Percentiles rank a stretch among this genome's conserved stretches.
phyloP scores from a whole-genome alignment of 2,113 vertebrate genomes.

The Picathartes gymnocephalus region DNA sequence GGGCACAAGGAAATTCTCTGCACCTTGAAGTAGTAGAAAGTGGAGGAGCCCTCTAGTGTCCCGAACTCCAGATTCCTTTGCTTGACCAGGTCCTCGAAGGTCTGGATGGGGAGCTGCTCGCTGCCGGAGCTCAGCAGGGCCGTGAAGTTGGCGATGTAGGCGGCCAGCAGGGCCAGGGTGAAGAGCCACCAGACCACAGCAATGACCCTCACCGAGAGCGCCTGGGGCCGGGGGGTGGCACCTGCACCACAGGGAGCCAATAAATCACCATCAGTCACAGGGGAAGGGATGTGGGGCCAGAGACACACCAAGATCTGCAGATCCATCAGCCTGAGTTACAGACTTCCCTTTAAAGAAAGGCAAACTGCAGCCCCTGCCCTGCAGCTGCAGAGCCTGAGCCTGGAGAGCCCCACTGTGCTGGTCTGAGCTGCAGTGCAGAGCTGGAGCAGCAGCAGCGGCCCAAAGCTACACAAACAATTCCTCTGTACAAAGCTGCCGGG shows the following conservation, averaged over 20 bases:
- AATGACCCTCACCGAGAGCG: conserved; percentile 77
- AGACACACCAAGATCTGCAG: neutral
- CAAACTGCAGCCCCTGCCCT: neutral
- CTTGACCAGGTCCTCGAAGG: conserved; percentile 85
- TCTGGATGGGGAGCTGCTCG: conserved; percentile 72
- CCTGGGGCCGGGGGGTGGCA: conserved; percentile 81
- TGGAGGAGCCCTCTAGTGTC: conserved; percentile 78
- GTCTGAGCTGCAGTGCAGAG: rapidly evolving
- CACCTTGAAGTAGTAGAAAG: conserved; percentile 85
- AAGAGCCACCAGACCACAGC: conserved; percentile 89
- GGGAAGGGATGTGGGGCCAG: rapidly evolving
- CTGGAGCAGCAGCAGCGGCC: neutral
- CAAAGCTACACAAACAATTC: neutral
- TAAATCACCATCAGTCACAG: rapidly evolving
- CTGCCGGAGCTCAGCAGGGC: conserved; percentile 62
- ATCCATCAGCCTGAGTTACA: neutral
- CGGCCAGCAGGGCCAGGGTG: conserved; percentile 78
- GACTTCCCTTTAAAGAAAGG: neutral
- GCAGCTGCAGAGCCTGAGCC: neutral
- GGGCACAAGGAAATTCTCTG: neutral
- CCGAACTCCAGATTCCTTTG: conserved; percentile 83
- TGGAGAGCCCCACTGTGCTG: neutral
- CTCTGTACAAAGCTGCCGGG: neutral
- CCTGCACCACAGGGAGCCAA: conserved; percentile 44
- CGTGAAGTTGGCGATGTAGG: conserved; percentile 80